A percentile compares a stretch with the other conserved stretches of the same genome.
Evolutionary conservation across 2,797 vertebrate species (phyloP).

Genomic region (Crenuchus spilurus): DNA sequence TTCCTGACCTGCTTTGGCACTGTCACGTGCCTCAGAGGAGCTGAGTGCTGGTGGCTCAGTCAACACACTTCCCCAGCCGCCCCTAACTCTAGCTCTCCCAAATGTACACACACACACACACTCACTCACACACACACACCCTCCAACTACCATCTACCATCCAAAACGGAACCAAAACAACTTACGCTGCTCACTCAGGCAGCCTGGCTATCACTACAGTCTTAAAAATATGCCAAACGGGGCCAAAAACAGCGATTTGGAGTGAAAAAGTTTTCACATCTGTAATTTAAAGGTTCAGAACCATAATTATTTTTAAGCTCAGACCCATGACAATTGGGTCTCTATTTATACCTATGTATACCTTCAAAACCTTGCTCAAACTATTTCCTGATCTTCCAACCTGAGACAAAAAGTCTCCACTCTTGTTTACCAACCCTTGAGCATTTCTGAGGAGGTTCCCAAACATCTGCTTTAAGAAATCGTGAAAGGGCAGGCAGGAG

Average conservation of each 20-base stretch:
- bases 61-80: conserved; percentile 62
- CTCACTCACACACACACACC: background rate
- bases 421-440: background rate
- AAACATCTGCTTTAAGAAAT: background rate
- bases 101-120: background rate
- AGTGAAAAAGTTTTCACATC: too few relatives aligned
- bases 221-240: too few relatives aligned
- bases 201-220: background rate
- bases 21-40: conserved; percentile 68
- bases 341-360: too few relatives aligned
- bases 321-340: too few relatives aligned
- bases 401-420: background rate
- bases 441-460: background rate
- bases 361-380: background rate
- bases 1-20: conserved; percentile 73
- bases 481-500: background rate
- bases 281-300: too few relatives aligned
- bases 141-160: background rate
- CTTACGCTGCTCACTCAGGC: background rate
- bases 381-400: background rate
- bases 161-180: background rate
- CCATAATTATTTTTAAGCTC: too few relatives aligned
- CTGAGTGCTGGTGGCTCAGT: conserved; percentile 66
- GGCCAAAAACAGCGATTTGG: too few relatives aligned
- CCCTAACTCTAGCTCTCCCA: conserved; percentile 62